phyloP scores from a whole-genome alignment of 2,888 invertebrate species.

The Heteropelma amictum region DNA sequence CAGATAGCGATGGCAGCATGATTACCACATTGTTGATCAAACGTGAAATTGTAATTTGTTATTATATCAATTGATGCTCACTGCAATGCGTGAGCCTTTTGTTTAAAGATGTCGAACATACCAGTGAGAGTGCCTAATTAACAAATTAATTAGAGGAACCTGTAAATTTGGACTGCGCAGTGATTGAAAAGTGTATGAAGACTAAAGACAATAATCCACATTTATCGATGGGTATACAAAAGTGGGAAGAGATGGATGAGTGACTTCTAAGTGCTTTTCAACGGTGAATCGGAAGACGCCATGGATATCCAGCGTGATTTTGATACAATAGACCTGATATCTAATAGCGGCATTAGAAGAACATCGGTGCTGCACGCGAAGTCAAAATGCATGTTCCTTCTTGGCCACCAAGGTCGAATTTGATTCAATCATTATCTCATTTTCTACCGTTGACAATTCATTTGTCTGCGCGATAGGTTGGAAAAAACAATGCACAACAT shows the following conservation, averaged over 20 bases:
- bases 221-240: conserved; percentile 13
- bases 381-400: conserved; percentile 64
- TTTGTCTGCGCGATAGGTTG: background rate
- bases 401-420: conserved; percentile 62
- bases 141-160: conserved; percentile 40
- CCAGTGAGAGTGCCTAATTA: conserved; percentile 55
- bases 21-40: conserved; percentile 49
- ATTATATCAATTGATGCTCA: conserved; percentile 43
- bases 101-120: conserved; percentile 33
- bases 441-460: conserved; percentile 14
- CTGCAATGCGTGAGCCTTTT: conserved; percentile 35
- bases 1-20: conserved; percentile 71
- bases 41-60: conserved; percentile 40
- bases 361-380: conserved; percentile 55
- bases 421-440: conserved; percentile 57
- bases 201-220: too few species aligned
- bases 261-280: conserved; percentile 18
- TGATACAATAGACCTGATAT: background rate
- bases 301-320: conserved; percentile 33
- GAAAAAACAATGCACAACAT: conserved; percentile 21
- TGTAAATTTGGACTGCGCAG: conserved; percentile 37
- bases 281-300: conserved; percentile 2
- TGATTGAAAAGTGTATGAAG: conserved; percentile 45
- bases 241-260: conserved; percentile 11
- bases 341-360: conserved; percentile 34